These are phyloP conservation scores for Hippocampus barbouri DNA, from an alignment of 2,113 vertebrate species.

Conservation along the genomic window DNA sequence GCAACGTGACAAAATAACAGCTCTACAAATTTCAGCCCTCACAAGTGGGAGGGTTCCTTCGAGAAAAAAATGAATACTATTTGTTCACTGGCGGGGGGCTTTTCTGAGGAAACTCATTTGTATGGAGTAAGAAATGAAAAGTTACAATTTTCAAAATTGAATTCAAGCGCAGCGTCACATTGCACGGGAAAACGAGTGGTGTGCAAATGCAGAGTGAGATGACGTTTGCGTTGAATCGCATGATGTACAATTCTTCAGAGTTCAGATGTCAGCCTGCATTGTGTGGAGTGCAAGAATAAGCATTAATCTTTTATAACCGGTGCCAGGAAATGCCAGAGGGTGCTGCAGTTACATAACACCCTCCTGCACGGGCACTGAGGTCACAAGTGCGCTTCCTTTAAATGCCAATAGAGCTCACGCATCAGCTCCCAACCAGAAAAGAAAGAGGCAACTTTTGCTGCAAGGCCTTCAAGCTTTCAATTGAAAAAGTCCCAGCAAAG, in stretches of 20 bases:
- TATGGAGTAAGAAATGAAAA: not conserved
- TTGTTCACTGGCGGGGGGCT: not conserved
- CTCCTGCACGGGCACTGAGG: conserved; percentile 19
- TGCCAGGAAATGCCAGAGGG: conserved; percentile 53
- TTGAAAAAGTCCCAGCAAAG: conserved; percentile 1
- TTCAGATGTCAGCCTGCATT: conserved; percentile 16
- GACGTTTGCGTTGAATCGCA: not conserved
- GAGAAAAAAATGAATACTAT: not conserved
- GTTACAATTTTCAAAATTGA: not conserved
- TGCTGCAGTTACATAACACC: conserved; percentile 43
- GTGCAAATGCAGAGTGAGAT: not conserved
- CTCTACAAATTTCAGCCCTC: not conserved
- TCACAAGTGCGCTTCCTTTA: conserved; percentile 33
- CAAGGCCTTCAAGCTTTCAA: not conserved
- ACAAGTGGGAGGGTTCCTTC: not conserved
- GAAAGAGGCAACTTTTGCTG: not conserved
- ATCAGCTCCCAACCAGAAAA: conserved; percentile 22
- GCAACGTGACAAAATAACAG: conserved; percentile 3
- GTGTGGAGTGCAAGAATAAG: conserved; percentile 31
- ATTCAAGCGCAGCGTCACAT: not conserved
- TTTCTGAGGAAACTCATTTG: not conserved
- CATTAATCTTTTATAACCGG: conserved; percentile 47
- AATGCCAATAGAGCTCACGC: conserved; percentile 33
- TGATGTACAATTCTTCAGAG: not conserved
- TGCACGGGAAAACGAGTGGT: not conserved